Percentiles rank a stretch among this genome's conserved stretches.
Conservation (phyloP, 2,888 invertebrate genomes). For the Meganola albula region DNA sequence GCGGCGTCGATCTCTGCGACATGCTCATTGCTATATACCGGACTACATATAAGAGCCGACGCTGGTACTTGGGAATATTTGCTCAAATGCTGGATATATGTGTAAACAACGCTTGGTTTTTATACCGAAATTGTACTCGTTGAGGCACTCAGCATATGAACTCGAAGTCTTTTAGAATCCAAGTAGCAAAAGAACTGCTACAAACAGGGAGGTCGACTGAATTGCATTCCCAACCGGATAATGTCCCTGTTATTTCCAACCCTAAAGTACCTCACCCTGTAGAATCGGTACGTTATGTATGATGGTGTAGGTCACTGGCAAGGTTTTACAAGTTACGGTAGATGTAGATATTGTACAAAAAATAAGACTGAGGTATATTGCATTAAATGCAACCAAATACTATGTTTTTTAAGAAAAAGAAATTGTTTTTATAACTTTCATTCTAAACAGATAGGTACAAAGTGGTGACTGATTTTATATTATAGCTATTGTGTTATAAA, state of each 20-base stretch:
- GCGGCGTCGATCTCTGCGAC: constrained; percentile 10
- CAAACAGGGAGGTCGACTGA: no score
- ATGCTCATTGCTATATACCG: constrained; percentile 5
- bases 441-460: neutral
- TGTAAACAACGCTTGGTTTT: constrained; percentile 9
- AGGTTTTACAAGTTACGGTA: constrained; percentile 1
- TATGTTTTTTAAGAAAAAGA: constrained; percentile 4
- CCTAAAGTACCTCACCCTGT: no score
- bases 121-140: constrained; percentile 6
- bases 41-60: constrained; percentile 10
- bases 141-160: no score
- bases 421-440: constrained; percentile 6
- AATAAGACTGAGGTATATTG: constrained; percentile 3
- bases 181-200: no score
- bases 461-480: constrained; percentile 2
- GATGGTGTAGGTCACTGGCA: constrained; percentile 3
- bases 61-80: constrained; percentile 17
- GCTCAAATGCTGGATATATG: constrained; percentile 8
- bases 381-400: constrained; percentile 4
- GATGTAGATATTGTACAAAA: constrained; percentile 3
- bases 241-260: no score
- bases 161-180: no score
- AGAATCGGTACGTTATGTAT: no score
- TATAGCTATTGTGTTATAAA: neutral
- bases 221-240: no score